phyloP scores from a whole-genome alignment of 2,113 vertebrate species.

The Macheiramphus alcinus region DNA sequence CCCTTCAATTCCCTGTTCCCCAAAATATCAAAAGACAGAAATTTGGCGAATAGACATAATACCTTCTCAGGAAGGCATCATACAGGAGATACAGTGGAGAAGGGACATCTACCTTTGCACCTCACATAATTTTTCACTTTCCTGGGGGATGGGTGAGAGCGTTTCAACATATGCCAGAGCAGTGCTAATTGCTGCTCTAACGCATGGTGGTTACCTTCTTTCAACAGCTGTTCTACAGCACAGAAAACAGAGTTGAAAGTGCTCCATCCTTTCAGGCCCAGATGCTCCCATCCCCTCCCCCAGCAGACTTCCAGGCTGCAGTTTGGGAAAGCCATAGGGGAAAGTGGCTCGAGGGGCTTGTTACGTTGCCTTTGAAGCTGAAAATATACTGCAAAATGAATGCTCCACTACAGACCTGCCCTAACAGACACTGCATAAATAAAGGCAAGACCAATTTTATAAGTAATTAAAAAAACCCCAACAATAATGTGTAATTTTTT shows the following conservation, averaged over 20 bases:
- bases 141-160: neutral
- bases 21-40: neutral
- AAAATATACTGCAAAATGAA: neutral
- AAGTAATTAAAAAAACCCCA: too few relatives aligned
- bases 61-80: neutral
- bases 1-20: neutral
- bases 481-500: neutral
- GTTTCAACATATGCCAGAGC: conserved; percentile 10
- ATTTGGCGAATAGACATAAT: neutral
- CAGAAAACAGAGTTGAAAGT: conserved; percentile 30
- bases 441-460: neutral
- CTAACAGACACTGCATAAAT: neutral
- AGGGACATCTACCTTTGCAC: neutral
- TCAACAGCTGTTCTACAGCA: conserved; percentile 34
- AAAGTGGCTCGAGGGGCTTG: neutral
- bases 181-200: conserved; percentile 10
- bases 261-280: conserved; percentile 14
- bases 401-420: neutral
- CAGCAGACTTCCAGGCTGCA: conserved; percentile 5
- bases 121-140: neutral
- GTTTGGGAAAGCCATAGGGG: neutral
- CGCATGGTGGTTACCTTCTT: neutral
- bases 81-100: neutral
- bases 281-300: conserved; percentile 15
- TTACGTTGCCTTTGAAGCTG: conserved; percentile 31